Evolutionary conservation across 2,888 invertebrate genomes (phyloP).

Genomic region (Apomyelois bistriatella): DNA sequence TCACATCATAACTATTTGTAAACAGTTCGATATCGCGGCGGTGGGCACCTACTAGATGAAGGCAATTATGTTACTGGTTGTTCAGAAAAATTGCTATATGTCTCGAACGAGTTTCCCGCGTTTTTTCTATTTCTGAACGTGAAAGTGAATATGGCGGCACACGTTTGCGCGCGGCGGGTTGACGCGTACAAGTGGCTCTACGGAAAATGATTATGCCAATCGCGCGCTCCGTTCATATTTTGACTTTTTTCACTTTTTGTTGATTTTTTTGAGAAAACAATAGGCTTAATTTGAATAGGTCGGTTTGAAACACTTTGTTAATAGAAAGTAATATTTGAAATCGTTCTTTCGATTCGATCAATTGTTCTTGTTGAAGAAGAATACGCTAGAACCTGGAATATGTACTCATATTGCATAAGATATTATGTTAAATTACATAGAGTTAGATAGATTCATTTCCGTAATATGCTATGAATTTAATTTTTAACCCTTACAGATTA

Average conservation of each 20-base stretch:
- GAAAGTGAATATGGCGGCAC: slow-evolving; percentile 57
- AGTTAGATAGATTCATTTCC: background rate
- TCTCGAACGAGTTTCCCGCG: slow-evolving; percentile 52
- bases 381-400: slow-evolving; percentile 24
- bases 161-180: slow-evolving; percentile 60
- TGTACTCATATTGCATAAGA: slow-evolving; percentile 42
- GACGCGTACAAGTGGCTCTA: slow-evolving; percentile 49
- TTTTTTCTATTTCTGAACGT: slow-evolving; percentile 50
- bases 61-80: slow-evolving; percentile 38
- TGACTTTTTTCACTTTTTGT: slow-evolving; percentile 32
- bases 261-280: slow-evolving; percentile 14
- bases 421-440: slow-evolving; percentile 19
- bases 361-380: slow-evolving; percentile 24
- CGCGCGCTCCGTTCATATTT: slow-evolving; percentile 18
- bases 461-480: too few relatives aligned
- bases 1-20: slow-evolving; percentile 58
- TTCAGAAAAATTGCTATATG: slow-evolving; percentile 43
- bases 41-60: slow-evolving; percentile 28
- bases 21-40: slow-evolving; percentile 42
- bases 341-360: slow-evolving; percentile 27
- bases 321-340: background rate
- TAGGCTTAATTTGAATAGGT: background rate
- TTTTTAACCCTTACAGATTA: too few relatives aligned
- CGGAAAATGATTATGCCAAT: slow-evolving; percentile 18
- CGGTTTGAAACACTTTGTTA: background rate